Evolutionary conservation across 2,888 invertebrate genomes (phyloP).

Genomic region (Drosophila affinis): DNA sequence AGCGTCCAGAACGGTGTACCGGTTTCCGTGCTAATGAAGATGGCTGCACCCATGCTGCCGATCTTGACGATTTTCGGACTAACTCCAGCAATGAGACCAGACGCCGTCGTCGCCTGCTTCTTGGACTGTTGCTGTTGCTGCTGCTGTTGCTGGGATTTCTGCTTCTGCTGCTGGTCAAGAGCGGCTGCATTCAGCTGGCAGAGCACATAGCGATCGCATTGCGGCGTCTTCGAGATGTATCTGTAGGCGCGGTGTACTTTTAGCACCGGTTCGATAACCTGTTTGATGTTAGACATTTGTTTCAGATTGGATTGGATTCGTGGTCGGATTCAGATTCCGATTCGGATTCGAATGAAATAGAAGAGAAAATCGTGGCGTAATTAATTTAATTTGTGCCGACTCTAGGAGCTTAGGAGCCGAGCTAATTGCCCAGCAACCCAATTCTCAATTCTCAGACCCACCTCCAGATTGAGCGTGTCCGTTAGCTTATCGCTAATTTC

Average conservation of each 20-base stretch:
- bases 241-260: conserved; percentile 92
- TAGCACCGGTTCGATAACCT: conserved; percentile 91
- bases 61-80: conserved; percentile 89
- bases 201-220: conserved; percentile 91
- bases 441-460: conserved; percentile 54
- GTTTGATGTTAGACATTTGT: conserved; percentile 50
- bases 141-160: conserved; percentile 81
- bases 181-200: conserved; percentile 90
- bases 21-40: conserved; percentile 90
- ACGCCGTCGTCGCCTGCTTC: conserved; percentile 81
- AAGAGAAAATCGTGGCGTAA: conserved; percentile 65
- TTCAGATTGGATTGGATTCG: conserved; percentile 29
- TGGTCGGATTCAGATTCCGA: no score
- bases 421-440: conserved; percentile 26
- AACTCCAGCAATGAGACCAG: conserved; percentile 87
- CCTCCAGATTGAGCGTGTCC: conserved; percentile 91
- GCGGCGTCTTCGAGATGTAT: conserved; percentile 88
- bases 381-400: conserved; percentile 68
- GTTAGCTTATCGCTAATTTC: conserved; percentile 90
- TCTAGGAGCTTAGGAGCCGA: conserved; percentile 10
- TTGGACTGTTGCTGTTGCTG: conserved; percentile 44
- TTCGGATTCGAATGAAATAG: conserved; percentile 41
- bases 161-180: conserved; percentile 81
- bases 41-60: conserved; percentile 90
- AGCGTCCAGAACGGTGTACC: conserved; percentile 91